phyloP scores from a whole-genome alignment of 1,140 invertebrate species.

The Aporrectodea caliginosa region DNA sequence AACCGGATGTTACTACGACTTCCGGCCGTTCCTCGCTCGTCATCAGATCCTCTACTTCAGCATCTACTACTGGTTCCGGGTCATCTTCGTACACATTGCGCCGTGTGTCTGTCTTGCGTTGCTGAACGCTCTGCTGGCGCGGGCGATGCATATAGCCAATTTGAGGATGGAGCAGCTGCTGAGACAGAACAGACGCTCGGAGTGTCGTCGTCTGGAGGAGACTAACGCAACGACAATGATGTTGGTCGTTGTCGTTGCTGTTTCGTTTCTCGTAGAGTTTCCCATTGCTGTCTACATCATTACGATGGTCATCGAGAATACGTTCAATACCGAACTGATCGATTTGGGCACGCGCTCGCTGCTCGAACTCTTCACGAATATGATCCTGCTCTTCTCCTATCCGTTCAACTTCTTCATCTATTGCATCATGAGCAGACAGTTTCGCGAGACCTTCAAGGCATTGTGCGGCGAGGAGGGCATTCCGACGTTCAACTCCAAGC shows the following conservation, averaged over 20 bases:
- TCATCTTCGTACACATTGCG: slow-evolving; percentile 78
- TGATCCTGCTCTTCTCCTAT: slow-evolving; percentile 81
- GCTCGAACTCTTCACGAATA: slow-evolving; percentile 46
- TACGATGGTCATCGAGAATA: slow-evolving; percentile 71
- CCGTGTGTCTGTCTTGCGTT: slow-evolving; percentile 81
- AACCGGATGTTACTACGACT: slow-evolving; percentile 50
- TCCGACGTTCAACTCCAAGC: background rate
- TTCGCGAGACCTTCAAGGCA: slow-evolving; percentile 78
- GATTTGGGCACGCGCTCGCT: slow-evolving; percentile 74
- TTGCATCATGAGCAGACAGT: slow-evolving; percentile 85
- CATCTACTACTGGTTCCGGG: slow-evolving; percentile 63
- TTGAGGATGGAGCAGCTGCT: slow-evolving; percentile 58
- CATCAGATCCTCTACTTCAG: slow-evolving; percentile 60
- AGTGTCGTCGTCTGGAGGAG: slow-evolving; percentile 66
- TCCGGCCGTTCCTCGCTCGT: slow-evolving; percentile 68
- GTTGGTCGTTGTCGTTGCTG: slow-evolving; percentile 83
- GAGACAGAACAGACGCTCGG: slow-evolving; percentile 50
- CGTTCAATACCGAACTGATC: slow-evolving; percentile 60
- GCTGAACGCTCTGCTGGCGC: slow-evolving; percentile 75
- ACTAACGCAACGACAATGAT: slow-evolving; percentile 84
- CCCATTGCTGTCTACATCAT: slow-evolving; percentile 71
- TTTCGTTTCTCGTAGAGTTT: slow-evolving; percentile 80
- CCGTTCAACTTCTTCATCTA: slow-evolving; percentile 68
- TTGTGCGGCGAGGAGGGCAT: background rate
- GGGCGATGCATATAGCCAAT: slow-evolving; percentile 73